Evolutionary conservation across 1,140 invertebrate species (phyloP), one percentile per base, ranked within the genome.

Genomic region (Drosophila pachea): DNA sequence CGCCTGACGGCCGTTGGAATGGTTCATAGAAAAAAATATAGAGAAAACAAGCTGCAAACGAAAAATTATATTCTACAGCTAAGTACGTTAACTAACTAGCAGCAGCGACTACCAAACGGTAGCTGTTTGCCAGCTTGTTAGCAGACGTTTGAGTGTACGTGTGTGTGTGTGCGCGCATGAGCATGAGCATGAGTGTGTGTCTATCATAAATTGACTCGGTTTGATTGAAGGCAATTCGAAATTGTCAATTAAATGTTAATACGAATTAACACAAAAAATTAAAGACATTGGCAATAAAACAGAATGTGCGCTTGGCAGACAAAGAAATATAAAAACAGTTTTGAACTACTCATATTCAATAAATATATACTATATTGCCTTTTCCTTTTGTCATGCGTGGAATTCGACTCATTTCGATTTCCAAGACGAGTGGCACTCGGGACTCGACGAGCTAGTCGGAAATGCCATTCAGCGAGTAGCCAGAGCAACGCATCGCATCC

Each of bases 101-200:
- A 60, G 73, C 65, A 60, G 73, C 65, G 66, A 69, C 77, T 64
- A 63, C 47, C 62, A 70, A 61, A 62, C 67, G 58, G 77, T 76
- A 76, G 78, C 76, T 56, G 61, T 81, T 81, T 56, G 64, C 61
- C 55, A 64, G 65, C 74, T 81, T 82, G 77, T 81, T 81, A 82
- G 78, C 69, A 76, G 76, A 81, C 79, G 69, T 67, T 76, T 66
- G n/a, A 63, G 42, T n/a, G 38, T 22, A 5, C 6, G 40, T 43
- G 40, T 7, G 40, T 43, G n/a, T n/a, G 7, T 14, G 40, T n/a
- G 22, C n/a, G n/a, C n/a, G n/a, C n/a, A n/a, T n/a, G n/a, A n/a
- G n/a, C n/a, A n/a, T n/a, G n/a, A n/a, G n/a, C 43, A 2, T 22
- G 22, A 22, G 22, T 22, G 35, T 54, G 66, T 55, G 56, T 38